Conservation (phyloP, 2,113 vertebrate genomes). For the Odontophorus gujanensis region DNA sequence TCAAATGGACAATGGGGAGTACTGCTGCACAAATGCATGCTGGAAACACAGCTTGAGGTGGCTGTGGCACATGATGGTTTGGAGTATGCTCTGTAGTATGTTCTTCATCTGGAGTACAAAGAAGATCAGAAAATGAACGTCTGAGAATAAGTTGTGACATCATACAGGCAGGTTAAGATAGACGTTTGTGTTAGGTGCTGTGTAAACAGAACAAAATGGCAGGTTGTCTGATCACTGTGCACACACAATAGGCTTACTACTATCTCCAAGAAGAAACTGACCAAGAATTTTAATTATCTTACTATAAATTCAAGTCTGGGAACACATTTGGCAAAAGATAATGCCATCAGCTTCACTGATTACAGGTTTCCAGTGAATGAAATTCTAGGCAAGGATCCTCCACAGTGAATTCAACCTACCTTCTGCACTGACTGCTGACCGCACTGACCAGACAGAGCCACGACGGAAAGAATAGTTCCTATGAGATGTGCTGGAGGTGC, state of each 20-base stretch:
- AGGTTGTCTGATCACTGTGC: neutral
- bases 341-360: neutral
- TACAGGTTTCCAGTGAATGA: neutral
- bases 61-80: conserved; percentile 94
- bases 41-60: conserved; percentile 97
- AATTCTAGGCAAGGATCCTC: neutral
- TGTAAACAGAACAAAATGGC: neutral
- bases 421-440: conserved; percentile 94
- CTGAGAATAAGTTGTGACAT: neutral
- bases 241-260: neutral
- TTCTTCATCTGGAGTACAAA: conserved; percentile 86
- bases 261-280: neutral
- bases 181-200: neutral
- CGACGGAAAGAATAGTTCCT: conserved; percentile 97
- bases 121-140: neutral
- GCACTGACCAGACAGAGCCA: conserved; percentile 95
- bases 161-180: neutral
- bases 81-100: conserved; percentile 95
- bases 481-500: conserved; percentile 97
- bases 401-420: conserved; percentile 73
- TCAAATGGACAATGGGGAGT: conserved; percentile 95
- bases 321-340: neutral
- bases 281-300: neutral
- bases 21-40: conserved; percentile 98
- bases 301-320: neutral